Evolutionary conservation across 2,888 invertebrate genomes (phyloP), one percentile per base, ranked within the genome.

Genomic region (Furcula furcula): DNA sequence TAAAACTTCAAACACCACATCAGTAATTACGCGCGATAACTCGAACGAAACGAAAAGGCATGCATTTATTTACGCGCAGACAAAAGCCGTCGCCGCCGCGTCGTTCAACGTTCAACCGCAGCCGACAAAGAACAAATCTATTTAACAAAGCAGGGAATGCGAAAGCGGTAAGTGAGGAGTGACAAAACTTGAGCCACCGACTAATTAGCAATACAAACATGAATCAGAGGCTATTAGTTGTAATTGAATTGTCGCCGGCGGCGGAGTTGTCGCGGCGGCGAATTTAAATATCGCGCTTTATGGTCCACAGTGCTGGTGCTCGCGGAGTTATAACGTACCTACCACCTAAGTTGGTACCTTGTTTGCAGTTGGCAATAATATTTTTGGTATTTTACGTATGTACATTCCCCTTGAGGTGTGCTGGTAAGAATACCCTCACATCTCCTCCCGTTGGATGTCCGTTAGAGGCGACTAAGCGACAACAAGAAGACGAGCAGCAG

Each of bases 131-230:
- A 79, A 79, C 79, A 83, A n/a, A 80, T 80, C 76, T 73, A 76
- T 77, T 76, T 76, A 73, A 76, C 74, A 76, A 74, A 83, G 72
- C 77, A 68, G 71, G 63, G 64, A 62, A 66, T 53, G 67, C 57
- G 55, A 66, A 62, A 62, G 65, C 69, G 73, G 69, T 76, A 80
- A 82, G 77, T 77, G 79, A 77, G 71, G 79, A 85, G 80, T 84
- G 86, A 84, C 86, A 86, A 85, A 87, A 88, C 86, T 88, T 84
- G 80, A 85, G 85, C 75, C 75, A 72, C 68, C 76, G 75, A 87
- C 85, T 86, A 87, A 88, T 88, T 88, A 87, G 81, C 81, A 83
- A 85, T 86, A 87, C 87, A 88, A 88, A 87, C 87, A 87, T 87
- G 87, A 88, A 88, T 88, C 87, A 86, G 84, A 69, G 83, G 85